These are phyloP conservation scores for Hypselothyrea guttata DNA, from an alignment of 2,888 invertebrate species.

Conservation along the genomic window DNA sequence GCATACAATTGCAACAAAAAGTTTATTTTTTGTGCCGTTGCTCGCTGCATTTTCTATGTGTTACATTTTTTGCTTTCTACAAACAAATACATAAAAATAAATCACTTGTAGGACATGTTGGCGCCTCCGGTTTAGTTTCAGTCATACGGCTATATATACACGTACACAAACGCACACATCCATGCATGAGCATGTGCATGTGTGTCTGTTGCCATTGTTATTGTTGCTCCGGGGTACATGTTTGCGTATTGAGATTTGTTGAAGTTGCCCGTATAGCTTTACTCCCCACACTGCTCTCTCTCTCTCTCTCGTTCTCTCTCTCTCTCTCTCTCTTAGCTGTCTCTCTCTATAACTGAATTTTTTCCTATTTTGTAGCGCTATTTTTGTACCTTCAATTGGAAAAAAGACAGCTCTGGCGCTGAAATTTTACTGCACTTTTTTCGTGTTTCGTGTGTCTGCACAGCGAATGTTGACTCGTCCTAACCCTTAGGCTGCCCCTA, in stretches of 20 bases:
- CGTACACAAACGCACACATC: slow-evolving; percentile 11
- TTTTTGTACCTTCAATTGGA: slow-evolving; percentile 38
- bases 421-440: slow-evolving; percentile 35
- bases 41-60: slow-evolving; percentile 8
- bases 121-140: slow-evolving; percentile 78
- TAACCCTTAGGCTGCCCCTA: neutral
- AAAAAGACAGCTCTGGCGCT: slow-evolving; percentile 18
- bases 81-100: slow-evolving; percentile 80
- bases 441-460: slow-evolving; percentile 12
- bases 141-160: slow-evolving; percentile 44
- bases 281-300: neutral
- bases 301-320: neutral
- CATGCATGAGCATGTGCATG: slow-evolving; percentile 19
- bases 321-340: neutral
- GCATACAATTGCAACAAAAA: slow-evolving; percentile 38
- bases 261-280: slow-evolving; percentile 61
- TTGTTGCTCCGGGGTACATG: slow-evolving; percentile 50
- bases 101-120: slow-evolving; percentile 81
- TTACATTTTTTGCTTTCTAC: slow-evolving; percentile 47
- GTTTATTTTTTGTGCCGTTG: slow-evolving; percentile 70
- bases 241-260: slow-evolving; percentile 70
- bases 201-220: slow-evolving; percentile 33
- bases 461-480: neutral
- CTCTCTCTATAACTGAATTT: neutral
- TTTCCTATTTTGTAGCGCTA: slow-evolving; percentile 35